A percentile compares a stretch with the other conserved stretches of the same genome.
phyloP scores from a whole-genome alignment of 2,113 vertebrate species.

The Elephas maximus region DNA sequence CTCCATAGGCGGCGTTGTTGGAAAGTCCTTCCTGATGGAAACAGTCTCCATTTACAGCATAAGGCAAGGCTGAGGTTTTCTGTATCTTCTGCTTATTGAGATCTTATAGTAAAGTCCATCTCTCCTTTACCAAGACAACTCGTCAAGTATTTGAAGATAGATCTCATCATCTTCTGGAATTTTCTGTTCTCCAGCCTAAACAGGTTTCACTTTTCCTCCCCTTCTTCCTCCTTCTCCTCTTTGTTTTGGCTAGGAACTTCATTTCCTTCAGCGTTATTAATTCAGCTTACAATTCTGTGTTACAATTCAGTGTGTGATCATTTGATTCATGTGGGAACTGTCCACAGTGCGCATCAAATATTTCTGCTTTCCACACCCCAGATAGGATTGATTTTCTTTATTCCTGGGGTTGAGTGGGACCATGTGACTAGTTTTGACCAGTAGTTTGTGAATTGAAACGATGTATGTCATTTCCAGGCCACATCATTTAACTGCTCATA shows the following conservation, averaged over 20 bases:
- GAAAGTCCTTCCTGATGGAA: neutral
- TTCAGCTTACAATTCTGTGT: neutral
- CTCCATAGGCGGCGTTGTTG: neutral
- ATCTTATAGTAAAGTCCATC: neutral
- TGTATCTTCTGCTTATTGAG: neutral
- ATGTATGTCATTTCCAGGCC: neutral
- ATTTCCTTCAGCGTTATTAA: neutral
- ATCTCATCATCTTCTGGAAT: neutral
- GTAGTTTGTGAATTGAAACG: neutral
- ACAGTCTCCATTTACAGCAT: neutral
- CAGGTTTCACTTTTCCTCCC: neutral
- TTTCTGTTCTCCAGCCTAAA: neutral
- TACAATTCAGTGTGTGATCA: neutral
- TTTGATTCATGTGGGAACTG: conserved; percentile 29
- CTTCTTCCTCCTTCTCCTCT: neutral
- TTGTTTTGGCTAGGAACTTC: neutral
- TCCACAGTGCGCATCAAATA: neutral
- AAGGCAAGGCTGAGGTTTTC: neutral
- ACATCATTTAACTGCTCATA: neutral
- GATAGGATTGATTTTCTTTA: neutral
- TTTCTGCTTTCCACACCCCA: neutral
- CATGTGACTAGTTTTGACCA: too few relatives aligned
- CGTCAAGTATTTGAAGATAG: neutral
- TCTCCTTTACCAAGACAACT: neutral
- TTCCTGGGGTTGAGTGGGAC: neutral